A percentile compares a stretch with the other conserved stretches of the same genome.
Conservation (phyloP, 2,797 vertebrate species). For the Adrianichthys oophorus region DNA sequence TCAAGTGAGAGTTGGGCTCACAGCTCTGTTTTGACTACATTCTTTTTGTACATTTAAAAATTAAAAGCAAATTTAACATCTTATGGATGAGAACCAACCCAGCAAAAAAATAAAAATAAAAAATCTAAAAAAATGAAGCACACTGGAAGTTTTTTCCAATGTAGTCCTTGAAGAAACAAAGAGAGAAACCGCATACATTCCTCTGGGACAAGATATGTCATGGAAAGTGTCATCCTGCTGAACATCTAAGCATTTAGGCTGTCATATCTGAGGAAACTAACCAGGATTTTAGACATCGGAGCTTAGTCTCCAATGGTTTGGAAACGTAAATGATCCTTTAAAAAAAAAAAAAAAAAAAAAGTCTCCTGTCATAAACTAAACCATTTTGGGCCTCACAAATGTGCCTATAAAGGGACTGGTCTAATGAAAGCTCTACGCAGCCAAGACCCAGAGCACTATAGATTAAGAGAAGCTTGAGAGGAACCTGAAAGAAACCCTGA, state of each 20-base stretch:
- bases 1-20: constrained; percentile 52
- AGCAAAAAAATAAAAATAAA: constrained; percentile 73
- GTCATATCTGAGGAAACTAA: constrained; percentile 41
- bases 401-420: constrained; percentile 2
- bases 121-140: constrained; percentile 58
- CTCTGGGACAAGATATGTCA: constrained; percentile 50
- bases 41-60: constrained; percentile 64
- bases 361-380: no score
- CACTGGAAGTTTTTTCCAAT: constrained; percentile 75
- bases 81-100: constrained; percentile 75
- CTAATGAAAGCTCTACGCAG: background rate
- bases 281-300: constrained; percentile 6
- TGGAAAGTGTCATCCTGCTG: constrained; percentile 43
- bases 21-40: constrained; percentile 18
- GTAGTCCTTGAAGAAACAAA: constrained; percentile 60
- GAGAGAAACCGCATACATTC: constrained; percentile 17
- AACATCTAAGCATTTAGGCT: constrained; percentile 35
- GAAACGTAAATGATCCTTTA: no score
- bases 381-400: constrained; percentile 7
- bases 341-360: no score
- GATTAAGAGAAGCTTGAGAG: constrained; percentile 16
- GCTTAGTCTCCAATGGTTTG: constrained; percentile 19
- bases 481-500: constrained; percentile 11
- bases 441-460: constrained; percentile 30
- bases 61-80: constrained; percentile 72